Base-by-base conservation (phyloP, 64 coral and sea anemone species). In the Cladopsammia gracilis region DNA sequence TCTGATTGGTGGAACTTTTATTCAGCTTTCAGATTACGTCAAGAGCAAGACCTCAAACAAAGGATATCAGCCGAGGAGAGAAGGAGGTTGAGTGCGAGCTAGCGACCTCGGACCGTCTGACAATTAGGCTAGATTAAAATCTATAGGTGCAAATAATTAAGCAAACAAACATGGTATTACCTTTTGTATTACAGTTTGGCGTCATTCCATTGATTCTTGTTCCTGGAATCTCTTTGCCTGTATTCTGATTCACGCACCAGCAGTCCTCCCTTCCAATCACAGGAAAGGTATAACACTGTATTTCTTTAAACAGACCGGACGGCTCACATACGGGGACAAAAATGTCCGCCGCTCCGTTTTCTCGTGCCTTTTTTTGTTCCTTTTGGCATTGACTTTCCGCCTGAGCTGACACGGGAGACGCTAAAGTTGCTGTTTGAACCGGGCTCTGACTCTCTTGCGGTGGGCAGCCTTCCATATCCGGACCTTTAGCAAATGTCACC, bases 231-330 rank as follows among this genome's bases (percentile, higher is more conserved):
- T 98, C 96, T 6, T 71, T 79, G 19, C 96, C 96, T 7, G 79
- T 87, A 7, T 91, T 70, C 60, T 94, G 79, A 20, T 98, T 85
- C 56, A 98, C 96, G 70, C 96, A 98, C 96, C 96, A 98, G 20
- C 96, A 98, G 71, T 90, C 82, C 0, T 82, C 94, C 52, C 76
- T 90, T 25, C 76, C 92, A 79, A 53, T 98, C 19, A 68, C 69
- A 58, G 96, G 74, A 22, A 70, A 98, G 1, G 73, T 94, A 77
- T 98, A 98, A 47, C 96, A 98, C 48, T 97, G 96, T 6, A 97
- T 64, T 25, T 90, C 74, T 45, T 91, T 91, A 44, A 91, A 97
- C 14, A 67, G 77, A 7, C 96, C 96, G 42, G 93, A 82, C 22
- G 68, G 34, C 23, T 94, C 73, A 56, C 96, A 97, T 3, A 94